Evolutionary conservation across 2,888 invertebrate species (phyloP).

Genomic region (Agonopterix alstromeriana): DNA sequence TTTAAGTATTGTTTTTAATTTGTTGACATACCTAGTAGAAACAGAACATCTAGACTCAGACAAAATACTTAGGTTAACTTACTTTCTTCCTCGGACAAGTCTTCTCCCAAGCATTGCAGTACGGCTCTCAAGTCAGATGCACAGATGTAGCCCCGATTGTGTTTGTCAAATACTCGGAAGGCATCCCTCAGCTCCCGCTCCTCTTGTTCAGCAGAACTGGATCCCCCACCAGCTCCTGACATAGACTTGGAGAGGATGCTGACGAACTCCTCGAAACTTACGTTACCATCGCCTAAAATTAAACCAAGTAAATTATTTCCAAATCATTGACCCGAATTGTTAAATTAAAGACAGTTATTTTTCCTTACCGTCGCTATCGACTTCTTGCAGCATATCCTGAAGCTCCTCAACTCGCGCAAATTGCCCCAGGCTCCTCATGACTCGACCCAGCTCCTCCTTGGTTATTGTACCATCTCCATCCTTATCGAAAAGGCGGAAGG

Average conservation of each 20-base stretch:
- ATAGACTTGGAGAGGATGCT: constrained; percentile 87
- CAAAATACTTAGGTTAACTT: constrained; percentile 37
- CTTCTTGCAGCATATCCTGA: constrained; percentile 90
- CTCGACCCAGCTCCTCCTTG: constrained; percentile 89
- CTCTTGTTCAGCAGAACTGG: constrained; percentile 85
- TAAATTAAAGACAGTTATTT: neutral
- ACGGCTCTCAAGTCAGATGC: constrained; percentile 92
- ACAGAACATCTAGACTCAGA: too few species aligned
- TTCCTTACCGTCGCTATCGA: constrained; percentile 83
- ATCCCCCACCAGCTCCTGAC: constrained; percentile 78
- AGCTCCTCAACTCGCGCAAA: constrained; percentile 91
- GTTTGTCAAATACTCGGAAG: constrained; percentile 93
- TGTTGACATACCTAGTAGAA: too few species aligned
- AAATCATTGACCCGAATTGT: neutral
- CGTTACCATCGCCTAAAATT: constrained; percentile 86
- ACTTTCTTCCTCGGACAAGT: constrained; percentile 94
- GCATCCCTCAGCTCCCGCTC: constrained; percentile 90
- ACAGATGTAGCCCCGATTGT: constrained; percentile 94
- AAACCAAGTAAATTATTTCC: neutral
- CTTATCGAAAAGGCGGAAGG: constrained; percentile 91
- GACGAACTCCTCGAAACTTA: constrained; percentile 93
- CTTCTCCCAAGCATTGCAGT: constrained; percentile 91
- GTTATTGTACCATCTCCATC: constrained; percentile 93
- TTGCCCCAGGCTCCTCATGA: constrained; percentile 91
- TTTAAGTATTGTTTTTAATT: too few species aligned